These are phyloP conservation scores for Luscinia luscinia DNA, from an alignment of 2,797 vertebrate species.

Conservation along the genomic window DNA sequence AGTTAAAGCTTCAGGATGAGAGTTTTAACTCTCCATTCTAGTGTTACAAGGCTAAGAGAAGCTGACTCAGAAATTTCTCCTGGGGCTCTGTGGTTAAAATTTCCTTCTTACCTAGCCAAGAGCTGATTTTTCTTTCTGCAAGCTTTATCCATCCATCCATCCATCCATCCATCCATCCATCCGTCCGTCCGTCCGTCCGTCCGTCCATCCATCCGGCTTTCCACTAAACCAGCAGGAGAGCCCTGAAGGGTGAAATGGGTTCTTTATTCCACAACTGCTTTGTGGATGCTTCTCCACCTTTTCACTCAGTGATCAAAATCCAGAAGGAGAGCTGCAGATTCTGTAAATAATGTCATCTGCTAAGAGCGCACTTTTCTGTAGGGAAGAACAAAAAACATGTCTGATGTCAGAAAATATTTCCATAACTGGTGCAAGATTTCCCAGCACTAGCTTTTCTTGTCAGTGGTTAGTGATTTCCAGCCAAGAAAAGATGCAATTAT, in stretches of 20 bases:
- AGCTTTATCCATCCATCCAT: background rate
- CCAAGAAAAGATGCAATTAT: background rate
- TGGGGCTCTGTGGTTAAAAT: background rate
- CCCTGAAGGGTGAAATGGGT: background rate
- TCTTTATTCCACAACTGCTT: background rate
- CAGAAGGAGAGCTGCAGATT: background rate
- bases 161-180: background rate
- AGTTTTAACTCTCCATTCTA: background rate
- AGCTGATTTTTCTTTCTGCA: conserved; percentile 1
- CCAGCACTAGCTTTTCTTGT: background rate
- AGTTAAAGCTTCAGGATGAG: background rate
- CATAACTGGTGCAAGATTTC: background rate
- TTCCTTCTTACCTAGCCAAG: background rate
- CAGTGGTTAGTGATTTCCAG: background rate
- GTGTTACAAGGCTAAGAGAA: background rate
- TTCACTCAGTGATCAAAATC: background rate
- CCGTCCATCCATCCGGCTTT: background rate
- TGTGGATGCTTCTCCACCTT: background rate
- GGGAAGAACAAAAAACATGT: background rate
- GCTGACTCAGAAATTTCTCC: background rate
- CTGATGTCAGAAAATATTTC: background rate
- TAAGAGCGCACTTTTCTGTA: background rate
- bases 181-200: background rate
- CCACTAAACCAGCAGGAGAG: background rate
- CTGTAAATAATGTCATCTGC: background rate